phyloP scores from a whole-genome alignment of 2,797 vertebrate genomes.

The Pelobates cultripes region DNA sequence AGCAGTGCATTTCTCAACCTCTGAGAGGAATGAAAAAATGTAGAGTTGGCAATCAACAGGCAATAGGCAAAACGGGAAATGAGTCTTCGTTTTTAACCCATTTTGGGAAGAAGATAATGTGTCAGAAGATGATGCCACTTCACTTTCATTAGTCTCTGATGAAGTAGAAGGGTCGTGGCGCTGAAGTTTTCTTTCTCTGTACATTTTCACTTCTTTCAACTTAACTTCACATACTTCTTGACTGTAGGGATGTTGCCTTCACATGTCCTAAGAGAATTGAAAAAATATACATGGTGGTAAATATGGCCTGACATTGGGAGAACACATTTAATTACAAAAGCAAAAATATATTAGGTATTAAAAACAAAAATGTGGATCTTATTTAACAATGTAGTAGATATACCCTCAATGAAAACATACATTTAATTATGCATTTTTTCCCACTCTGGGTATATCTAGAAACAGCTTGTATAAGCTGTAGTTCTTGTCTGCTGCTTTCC shows the following conservation, averaged over 20 bases:
- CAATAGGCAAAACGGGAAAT: conserved; percentile 77
- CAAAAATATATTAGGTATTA: too few species aligned
- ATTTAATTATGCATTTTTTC: too few species aligned
- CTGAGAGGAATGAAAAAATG: conserved; percentile 77
- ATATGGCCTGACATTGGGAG: too few species aligned
- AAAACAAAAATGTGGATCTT: too few species aligned
- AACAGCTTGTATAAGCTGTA: too few species aligned
- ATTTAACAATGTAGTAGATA: too few species aligned
- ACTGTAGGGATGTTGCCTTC: not conserved
- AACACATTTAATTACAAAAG: too few species aligned
- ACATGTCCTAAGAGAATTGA: too few species aligned
- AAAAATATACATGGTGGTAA: too few species aligned
- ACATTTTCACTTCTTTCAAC: not conserved
- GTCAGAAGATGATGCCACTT: not conserved
- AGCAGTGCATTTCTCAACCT: conserved; percentile 80
- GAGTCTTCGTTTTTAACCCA: not conserved
- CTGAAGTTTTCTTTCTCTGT: conserved; percentile 20
- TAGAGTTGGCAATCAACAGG: conserved; percentile 83
- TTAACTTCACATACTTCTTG: not conserved
- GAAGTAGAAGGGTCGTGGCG: not conserved
- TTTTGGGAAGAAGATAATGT: not conserved
- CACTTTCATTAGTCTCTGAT: not conserved
- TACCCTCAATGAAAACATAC: too few species aligned
- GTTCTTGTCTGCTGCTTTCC: too few species aligned
- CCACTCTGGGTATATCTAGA: too few species aligned